Percentiles rank a stretch among this genome's conserved stretches.
These are phyloP conservation scores for Spea bombifrons DNA, from an alignment of 2,113 vertebrate genomes.

Conservation along the genomic window DNA sequence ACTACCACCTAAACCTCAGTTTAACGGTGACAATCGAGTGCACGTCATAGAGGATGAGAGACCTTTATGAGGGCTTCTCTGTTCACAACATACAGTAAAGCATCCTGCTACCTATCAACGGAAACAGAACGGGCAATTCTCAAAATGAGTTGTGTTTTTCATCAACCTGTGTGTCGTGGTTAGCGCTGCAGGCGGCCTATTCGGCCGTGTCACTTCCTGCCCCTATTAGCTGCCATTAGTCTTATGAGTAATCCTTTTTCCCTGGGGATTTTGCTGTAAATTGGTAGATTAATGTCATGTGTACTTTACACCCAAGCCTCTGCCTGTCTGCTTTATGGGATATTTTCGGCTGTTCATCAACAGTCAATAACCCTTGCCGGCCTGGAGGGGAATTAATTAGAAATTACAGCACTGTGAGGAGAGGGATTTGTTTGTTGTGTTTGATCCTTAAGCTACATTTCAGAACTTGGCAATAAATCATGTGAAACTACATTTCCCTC, in stretches of 20 bases:
- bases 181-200: background rate
- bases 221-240: conserved; percentile 19
- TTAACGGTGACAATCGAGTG: too few species aligned
- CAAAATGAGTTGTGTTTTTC: too few species aligned
- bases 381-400: conserved; percentile 25
- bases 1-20: too few species aligned
- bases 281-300: conserved; percentile 30
- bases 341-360: conserved; percentile 9
- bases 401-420: conserved; percentile 13
- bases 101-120: too few species aligned
- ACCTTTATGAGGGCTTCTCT: too few species aligned
- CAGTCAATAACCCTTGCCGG: conserved; percentile 36
- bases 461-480: conserved; percentile 24
- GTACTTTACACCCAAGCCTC: background rate
- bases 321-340: background rate
- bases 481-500: background rate
- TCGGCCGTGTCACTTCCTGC: conserved; percentile 1
- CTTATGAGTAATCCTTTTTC: conserved; percentile 35
- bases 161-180: too few species aligned
- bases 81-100: too few species aligned
- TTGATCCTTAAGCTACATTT: conserved; percentile 7
- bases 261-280: conserved; percentile 19
- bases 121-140: too few species aligned
- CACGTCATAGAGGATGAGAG: too few species aligned
- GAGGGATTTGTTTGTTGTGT: conserved; percentile 14